Conservation (phyloP, 2,888 invertebrate species). For the Kryphioiulus occultus region DNA sequence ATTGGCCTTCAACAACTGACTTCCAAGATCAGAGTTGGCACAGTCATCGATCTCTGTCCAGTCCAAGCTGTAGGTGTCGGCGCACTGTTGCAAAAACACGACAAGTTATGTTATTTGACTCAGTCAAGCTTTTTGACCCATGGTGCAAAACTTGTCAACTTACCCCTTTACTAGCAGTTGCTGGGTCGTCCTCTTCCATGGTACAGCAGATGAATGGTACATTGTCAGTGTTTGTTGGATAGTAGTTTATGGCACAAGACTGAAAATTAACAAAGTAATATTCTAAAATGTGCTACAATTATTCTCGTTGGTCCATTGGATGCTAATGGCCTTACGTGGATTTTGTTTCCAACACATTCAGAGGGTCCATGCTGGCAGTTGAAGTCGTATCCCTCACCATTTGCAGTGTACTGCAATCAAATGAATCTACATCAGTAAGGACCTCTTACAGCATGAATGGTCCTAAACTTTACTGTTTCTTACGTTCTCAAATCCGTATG, state of each 20-base stretch:
- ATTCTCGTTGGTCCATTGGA: too few relatives aligned
- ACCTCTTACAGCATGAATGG: too few relatives aligned
- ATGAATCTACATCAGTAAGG: too few relatives aligned
- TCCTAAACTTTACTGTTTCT: too few relatives aligned
- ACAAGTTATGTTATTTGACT: too few relatives aligned
- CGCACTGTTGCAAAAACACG: conserved; percentile 55
- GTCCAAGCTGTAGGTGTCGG: conserved; percentile 55
- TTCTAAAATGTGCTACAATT: neutral
- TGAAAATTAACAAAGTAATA: conserved; percentile 58
- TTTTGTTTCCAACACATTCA: conserved; percentile 75
- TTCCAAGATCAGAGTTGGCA: conserved; percentile 55
- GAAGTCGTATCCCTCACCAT: conserved; percentile 63
- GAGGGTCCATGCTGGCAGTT: conserved; percentile 75
- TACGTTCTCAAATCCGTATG: conserved; percentile 76
- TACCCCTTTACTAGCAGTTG: conserved; percentile 51
- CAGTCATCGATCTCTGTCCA: conserved; percentile 56
- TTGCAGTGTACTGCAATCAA: neutral
- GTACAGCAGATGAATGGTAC: conserved; percentile 71
- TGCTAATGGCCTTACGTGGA: conserved; percentile 15
- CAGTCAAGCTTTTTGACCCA: too few relatives aligned
- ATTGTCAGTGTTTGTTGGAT: conserved; percentile 59
- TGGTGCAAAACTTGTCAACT: neutral
- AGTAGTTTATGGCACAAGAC: conserved; percentile 67
- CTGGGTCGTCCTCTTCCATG: conserved; percentile 65
- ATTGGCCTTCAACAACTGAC: conserved; percentile 56